A percentile compares a stretch with the other conserved stretches of the same genome.
phyloP scores from a whole-genome alignment of 1,140 invertebrate genomes.

The Calosoma granatense region DNA sequence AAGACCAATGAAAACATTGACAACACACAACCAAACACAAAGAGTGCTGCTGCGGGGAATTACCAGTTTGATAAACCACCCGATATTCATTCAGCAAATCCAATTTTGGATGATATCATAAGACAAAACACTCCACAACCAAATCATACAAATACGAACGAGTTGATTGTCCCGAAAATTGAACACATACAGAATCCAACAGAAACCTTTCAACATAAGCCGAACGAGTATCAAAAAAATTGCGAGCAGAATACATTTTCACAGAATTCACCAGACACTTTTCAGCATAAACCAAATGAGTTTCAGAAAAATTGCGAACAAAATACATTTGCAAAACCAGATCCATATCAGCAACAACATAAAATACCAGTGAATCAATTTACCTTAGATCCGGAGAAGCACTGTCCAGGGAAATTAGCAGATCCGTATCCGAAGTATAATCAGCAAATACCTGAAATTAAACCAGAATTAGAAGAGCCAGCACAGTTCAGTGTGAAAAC shows the following conservation, averaged over 20 bases:
- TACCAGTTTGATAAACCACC: no score
- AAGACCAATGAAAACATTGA: neutral
- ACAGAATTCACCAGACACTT: no score
- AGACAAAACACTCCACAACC: neutral
- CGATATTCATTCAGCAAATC: neutral
- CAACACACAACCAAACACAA: neutral
- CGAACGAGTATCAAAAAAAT: conserved; percentile 1
- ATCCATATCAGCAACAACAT: neutral
- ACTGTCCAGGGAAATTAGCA: neutral
- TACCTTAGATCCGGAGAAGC: neutral
- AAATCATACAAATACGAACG: conserved; percentile 14
- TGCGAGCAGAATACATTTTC: no score
- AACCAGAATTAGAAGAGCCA: neutral
- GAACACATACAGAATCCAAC: conserved; percentile 5
- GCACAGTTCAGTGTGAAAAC: neutral
- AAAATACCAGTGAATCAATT: neutral
- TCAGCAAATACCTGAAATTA: neutral
- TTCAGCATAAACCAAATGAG: no score
- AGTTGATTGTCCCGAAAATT: neutral
- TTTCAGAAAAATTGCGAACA: no score
- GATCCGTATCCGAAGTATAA: neutral
- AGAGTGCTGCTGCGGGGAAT: neutral
- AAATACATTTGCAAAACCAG: no score
- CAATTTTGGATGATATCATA: neutral
- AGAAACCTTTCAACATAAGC: neutral